Base-by-base conservation (phyloP, 2,888 invertebrate species). In the Epinotia brunnichana region DNA sequence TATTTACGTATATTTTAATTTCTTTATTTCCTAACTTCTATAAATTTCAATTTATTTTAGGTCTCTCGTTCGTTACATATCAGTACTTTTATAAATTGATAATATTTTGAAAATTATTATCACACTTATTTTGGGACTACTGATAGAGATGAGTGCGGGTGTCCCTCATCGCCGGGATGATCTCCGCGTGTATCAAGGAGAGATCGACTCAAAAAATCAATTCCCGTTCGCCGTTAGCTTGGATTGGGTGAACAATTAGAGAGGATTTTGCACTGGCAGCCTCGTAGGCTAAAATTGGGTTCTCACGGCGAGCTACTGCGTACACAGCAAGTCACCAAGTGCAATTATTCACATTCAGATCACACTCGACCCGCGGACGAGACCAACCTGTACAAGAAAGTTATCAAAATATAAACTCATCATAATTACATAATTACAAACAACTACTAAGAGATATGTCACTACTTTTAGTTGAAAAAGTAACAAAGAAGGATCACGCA, bases 231-330 rank as follows among this genome's bases (percentile, higher is more conserved):
- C 21, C 15, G 44, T 61, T 15, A 0, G 9, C 5, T n/a, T 61
- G 44, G 21, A 61, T 24, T 0, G 0, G 15, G 44, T n/a, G 0
- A 7, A 2, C 3, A 13, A 1, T 15, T 13, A 19, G 21, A 1
- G 1, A n/a, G n/a, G n/a, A 2, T 61, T 44, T 21, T 44, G 24
- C 9, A 61, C 61, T 13, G 61, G 61, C 21, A 61, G 44, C 44
- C 61, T 61, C 5, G 41, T 60, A 17, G 61, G 41, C 7, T 15
- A 60, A 4, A 13, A 60, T 10, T 39, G 60, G 60, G 39, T 60
- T 17, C 60, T 60, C 13, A 60, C 60, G 9, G 60, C 60, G 13
- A 19, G 41, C 7, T 41, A 61, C 21, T 61, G 41, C 4, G 39
- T 41, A 24, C 21, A 24, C 21, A 24, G 21, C 21, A 24, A 24